Percentiles rank a stretch among this genome's conserved stretches.
phyloP scores from a whole-genome alignment of 2,888 invertebrate species.

The Drosophila differens region DNA sequence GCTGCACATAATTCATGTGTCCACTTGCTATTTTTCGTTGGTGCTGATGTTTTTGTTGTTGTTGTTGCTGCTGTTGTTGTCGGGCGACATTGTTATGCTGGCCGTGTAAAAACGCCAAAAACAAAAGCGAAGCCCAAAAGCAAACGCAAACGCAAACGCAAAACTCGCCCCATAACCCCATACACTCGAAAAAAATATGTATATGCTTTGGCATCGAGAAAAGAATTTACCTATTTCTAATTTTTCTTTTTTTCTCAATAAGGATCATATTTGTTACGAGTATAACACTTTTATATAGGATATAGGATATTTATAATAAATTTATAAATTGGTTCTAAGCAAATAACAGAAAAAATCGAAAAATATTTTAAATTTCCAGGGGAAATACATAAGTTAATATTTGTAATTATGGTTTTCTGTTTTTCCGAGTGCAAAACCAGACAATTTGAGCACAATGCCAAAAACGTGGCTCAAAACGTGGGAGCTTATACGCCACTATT shows the following conservation, averaged over 20 bases:
- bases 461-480: constrained; percentile 71
- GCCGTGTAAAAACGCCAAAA: constrained; percentile 77
- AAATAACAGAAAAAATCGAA: neutral
- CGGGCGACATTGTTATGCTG: constrained; percentile 77
- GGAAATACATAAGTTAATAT: neutral
- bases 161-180: constrained; percentile 7
- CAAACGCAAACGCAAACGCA: constrained; percentile 33
- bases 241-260: neutral
- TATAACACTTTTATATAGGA: neutral
- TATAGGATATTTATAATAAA: neutral
- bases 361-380: neutral
- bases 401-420: neutral
- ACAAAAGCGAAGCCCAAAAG: constrained; percentile 65
- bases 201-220: neutral
- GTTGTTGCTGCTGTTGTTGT: constrained; percentile 28
- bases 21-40: constrained; percentile 80
- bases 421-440: constrained; percentile 2
- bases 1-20: constrained; percentile 82
- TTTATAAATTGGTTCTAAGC: neutral
- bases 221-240: neutral
- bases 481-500: constrained; percentile 75
- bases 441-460: constrained; percentile 18
- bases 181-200: neutral
- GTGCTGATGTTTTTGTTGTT: constrained; percentile 9
- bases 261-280: neutral